Base-by-base conservation (phyloP, 2,888 invertebrate species). In the Octonoba sinensis region DNA sequence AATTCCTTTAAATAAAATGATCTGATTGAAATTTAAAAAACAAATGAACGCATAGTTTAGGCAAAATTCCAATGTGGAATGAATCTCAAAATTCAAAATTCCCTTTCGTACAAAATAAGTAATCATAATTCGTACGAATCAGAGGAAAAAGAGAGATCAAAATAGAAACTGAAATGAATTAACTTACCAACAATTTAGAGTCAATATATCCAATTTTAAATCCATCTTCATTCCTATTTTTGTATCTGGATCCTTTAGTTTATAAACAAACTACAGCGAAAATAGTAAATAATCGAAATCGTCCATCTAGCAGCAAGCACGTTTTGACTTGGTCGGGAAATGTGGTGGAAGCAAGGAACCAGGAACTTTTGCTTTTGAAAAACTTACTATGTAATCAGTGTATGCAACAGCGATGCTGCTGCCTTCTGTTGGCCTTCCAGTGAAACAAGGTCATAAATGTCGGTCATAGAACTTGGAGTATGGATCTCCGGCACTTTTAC, bases 201-300 rank as follows among this genome's bases (percentile, higher is more conserved):
- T 83, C 36, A 83, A 74, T 36, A 83, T 65, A 65, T 83, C 72
- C 49, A 83, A 44, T 74, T 78, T 78, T 51, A 83, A 57, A 73
- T 83, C 83, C 79, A 79, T 83, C 78, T 83, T 83, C 83, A 83
- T 83, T 73, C 82, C 82, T 76, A 20, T 47, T 44, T 65, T 11
- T 36, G 36, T 36, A 8, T 36, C 36, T 36, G 11, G 36, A 36
- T 36, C 36, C 36, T 36, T 36, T 36, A 36, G 36, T 36, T 36
- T 36, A 36, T 36, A 36, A 36, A 36, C 36, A 36, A 36, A 36
- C 36, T 11, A 36, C 8, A 36, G 8, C 6, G 4, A 36, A 36
- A 36, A 36, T 36, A 36, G 36, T 11, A 11, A 36, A 11, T 36
- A 8, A 6, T 8, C 36, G 8, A 36, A 27, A 27, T 27, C 36